Evolutionary conservation across 1,140 invertebrate genomes (phyloP).

Genomic region (Drosophila gunungcola): DNA sequence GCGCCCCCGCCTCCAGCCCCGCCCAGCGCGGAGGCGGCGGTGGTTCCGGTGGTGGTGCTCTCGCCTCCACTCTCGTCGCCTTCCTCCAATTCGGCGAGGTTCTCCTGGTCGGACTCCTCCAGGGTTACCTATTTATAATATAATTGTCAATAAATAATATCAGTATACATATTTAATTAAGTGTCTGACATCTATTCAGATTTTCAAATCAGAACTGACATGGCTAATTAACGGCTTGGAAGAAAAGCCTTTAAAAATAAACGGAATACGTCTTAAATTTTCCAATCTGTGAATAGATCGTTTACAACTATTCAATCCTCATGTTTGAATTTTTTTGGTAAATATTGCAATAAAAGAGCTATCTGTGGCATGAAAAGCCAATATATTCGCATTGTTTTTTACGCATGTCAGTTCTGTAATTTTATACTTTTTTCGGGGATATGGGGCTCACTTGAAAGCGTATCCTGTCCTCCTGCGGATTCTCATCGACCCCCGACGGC

Average conservation of each 20-base stretch:
- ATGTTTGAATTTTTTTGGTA: no score
- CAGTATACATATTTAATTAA: no score
- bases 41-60: conserved; percentile 56
- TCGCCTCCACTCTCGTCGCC: conserved; percentile 85
- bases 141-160: no score
- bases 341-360: no score
- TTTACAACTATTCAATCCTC: no score
- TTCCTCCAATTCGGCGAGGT: conserved; percentile 87
- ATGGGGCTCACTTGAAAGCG: conserved; percentile 87
- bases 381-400: neutral
- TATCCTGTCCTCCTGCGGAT: conserved; percentile 87
- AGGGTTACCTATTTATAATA: conserved; percentile 89
- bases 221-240: neutral
- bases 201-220: neutral
- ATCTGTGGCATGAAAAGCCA: no score
- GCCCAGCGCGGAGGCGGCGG: conserved; percentile 53
- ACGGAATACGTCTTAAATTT: no score
- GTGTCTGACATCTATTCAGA: neutral
- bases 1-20: conserved; percentile 49
- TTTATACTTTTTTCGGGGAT: neutral
- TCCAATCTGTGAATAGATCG: no score
- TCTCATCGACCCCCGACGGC: conserved; percentile 86
- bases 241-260: neutral
- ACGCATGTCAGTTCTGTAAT: neutral
- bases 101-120: conserved; percentile 90